phyloP scores from a whole-genome alignment of 1,140 invertebrate genomes.

The Atta cephalotes region DNA sequence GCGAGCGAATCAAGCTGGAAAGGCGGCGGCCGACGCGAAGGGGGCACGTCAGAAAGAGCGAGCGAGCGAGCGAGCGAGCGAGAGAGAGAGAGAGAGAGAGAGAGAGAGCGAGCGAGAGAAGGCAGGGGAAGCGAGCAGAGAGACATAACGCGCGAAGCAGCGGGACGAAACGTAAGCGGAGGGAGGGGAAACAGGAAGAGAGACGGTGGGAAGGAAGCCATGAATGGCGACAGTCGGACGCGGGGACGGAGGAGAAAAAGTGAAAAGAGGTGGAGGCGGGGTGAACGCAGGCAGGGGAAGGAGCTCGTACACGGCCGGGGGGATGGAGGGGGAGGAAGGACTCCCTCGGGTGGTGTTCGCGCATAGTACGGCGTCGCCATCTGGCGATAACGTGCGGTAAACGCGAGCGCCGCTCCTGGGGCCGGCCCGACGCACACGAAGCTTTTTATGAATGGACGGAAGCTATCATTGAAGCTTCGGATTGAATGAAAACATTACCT shows the following conservation, averaged over 20 bases:
- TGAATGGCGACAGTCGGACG: slow-evolving; percentile 73
- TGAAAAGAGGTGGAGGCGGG: slow-evolving; percentile 30
- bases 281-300: slow-evolving; percentile 20
- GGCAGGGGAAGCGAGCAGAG: slow-evolving; percentile 36
- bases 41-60: slow-evolving; percentile 58
- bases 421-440: slow-evolving; percentile 75
- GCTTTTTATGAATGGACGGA: slow-evolving; percentile 93
- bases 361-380: slow-evolving; percentile 82
- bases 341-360: slow-evolving; percentile 55
- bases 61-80: too few species aligned
- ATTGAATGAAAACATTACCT: slow-evolving; percentile 86
- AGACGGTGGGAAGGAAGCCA: slow-evolving; percentile 78
- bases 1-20: slow-evolving; percentile 53
- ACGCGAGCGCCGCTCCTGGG: slow-evolving; percentile 59
- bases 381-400: slow-evolving; percentile 83
- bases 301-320: background rate
- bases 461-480: slow-evolving; percentile 90
- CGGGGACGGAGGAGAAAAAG: slow-evolving; percentile 60
- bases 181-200: slow-evolving; percentile 76
- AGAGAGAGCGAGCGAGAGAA: background rate
- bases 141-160: slow-evolving; percentile 50
- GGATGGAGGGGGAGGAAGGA: background rate
- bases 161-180: slow-evolving; percentile 67
- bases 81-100: slow-evolving; percentile 26
- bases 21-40: slow-evolving; percentile 54